These are phyloP conservation scores for Buathra laborator DNA, from an alignment of 2,888 invertebrate genomes.

Conservation along the genomic window DNA sequence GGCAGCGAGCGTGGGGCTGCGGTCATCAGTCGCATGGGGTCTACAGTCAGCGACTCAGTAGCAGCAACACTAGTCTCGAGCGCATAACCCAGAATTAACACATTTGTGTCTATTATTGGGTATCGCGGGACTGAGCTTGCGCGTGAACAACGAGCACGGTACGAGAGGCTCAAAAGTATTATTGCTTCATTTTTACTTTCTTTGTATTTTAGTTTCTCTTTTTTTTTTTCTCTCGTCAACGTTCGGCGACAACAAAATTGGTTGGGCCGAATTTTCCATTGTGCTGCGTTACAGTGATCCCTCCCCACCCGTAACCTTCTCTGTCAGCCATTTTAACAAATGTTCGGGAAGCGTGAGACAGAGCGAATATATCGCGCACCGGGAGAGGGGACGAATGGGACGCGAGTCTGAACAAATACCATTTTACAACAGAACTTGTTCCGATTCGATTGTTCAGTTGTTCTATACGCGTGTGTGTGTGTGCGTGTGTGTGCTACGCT, in stretches of 20 bases:
- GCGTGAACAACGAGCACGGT: slow-evolving; percentile 29
- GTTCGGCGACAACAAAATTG: slow-evolving; percentile 34
- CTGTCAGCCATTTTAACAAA: slow-evolving; percentile 64
- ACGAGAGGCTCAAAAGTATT: slow-evolving; percentile 28
- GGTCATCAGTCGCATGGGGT: slow-evolving; percentile 63
- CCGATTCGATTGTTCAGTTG: slow-evolving; percentile 65
- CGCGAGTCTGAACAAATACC: slow-evolving; percentile 47
- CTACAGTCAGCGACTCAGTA: slow-evolving; percentile 46
- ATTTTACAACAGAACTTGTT: slow-evolving; percentile 60
- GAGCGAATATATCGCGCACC: slow-evolving; percentile 56
- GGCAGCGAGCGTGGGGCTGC: slow-evolving; percentile 45
- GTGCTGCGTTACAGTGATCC: slow-evolving; percentile 64
- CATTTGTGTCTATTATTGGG: slow-evolving; percentile 55
- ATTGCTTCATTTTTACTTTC: background rate
- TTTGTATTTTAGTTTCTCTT: background rate
- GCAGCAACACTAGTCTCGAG: slow-evolving; percentile 38
- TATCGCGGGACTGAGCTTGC: slow-evolving; percentile 35
- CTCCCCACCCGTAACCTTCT: slow-evolving; percentile 51
- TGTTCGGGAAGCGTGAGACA: slow-evolving; percentile 46
- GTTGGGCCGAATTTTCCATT: slow-evolving; percentile 46
- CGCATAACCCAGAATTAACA: slow-evolving; percentile 54
- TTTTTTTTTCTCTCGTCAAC: no score
- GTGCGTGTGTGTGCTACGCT: slow-evolving; percentile 72
- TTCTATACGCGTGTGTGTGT: slow-evolving; percentile 70
- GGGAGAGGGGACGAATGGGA: slow-evolving; percentile 33